These are phyloP conservation scores for Eunapius fragilis DNA, from an alignment of 37 sponge, comb jelly and placozoan genomes.

Conservation along the genomic window DNA sequence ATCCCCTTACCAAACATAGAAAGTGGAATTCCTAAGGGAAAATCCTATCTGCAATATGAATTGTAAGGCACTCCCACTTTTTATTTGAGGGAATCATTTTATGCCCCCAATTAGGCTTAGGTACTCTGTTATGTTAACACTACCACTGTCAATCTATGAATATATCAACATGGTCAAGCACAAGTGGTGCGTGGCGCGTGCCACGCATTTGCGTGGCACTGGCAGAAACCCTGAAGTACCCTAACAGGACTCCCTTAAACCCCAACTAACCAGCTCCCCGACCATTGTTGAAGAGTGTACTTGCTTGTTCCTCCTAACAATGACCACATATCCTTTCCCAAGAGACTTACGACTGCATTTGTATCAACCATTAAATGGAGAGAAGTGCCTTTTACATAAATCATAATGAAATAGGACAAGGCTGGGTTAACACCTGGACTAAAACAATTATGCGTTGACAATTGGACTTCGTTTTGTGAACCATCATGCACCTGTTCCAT, in stretches of 20 bases:
- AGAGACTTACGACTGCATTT: neutral
- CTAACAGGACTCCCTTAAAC: neutral
- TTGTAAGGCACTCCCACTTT: too few species aligned
- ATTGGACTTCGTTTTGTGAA: neutral
- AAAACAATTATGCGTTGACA: neutral
- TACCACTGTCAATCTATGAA: too few species aligned
- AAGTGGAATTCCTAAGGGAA: too few species aligned
- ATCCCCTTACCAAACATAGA: too few species aligned
- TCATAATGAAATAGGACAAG: neutral
- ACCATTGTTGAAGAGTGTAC: conserved; percentile 5
- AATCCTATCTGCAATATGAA: too few species aligned
- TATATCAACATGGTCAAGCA: too few species aligned
- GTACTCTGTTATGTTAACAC: too few species aligned
- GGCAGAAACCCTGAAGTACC: too few species aligned
- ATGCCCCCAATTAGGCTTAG: too few species aligned
- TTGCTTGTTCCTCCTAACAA: neutral
- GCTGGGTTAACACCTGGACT: neutral
- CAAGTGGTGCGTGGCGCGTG: too few species aligned
- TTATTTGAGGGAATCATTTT: too few species aligned
- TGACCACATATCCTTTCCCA: conserved; percentile 6
- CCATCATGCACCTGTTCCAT: neutral
- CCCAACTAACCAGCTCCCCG: neutral
- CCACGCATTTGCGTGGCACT: too few species aligned
- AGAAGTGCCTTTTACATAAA: neutral
- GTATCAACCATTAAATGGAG: neutral